phyloP scores from a whole-genome alignment of 2,888 invertebrate species.

The Phortica magna region DNA sequence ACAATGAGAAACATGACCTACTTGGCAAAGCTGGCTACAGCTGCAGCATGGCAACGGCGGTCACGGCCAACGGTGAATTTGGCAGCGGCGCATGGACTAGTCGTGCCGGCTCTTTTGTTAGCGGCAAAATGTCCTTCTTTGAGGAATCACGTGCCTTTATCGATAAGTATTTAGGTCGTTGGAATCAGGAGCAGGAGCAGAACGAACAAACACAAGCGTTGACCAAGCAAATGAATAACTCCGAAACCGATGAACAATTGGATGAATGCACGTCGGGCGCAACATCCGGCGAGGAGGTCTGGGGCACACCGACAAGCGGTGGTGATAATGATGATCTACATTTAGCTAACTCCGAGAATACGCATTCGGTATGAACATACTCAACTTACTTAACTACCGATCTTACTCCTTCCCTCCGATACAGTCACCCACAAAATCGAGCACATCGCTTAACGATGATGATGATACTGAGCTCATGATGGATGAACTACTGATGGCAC shows the following conservation, averaged over 20 bases:
- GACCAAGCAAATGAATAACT: conserved; percentile 47
- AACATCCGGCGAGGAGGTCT: conserved; percentile 90
- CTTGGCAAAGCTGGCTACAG: conserved; percentile 42
- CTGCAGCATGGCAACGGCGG: conserved; percentile 21
- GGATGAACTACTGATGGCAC: conserved; percentile 88
- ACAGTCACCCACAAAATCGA: conserved; percentile 82
- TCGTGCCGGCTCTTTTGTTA: conserved; percentile 88
- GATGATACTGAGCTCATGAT: conserved; percentile 90
- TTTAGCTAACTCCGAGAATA: conserved; percentile 83
- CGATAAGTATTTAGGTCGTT: conserved; percentile 80
- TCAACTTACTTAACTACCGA: not conserved
- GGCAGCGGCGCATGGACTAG: conserved; percentile 83
- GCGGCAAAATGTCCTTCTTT: conserved; percentile 87
- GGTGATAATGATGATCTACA: conserved; percentile 88
- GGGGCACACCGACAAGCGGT: conserved; percentile 93
- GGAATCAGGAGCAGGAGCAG: conserved; percentile 76
- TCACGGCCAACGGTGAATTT: conserved; percentile 56
- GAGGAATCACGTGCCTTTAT: conserved; percentile 81
- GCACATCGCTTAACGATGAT: conserved; percentile 84
- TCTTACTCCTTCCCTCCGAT: conserved; percentile 39
- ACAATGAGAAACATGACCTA: conserved; percentile 44
- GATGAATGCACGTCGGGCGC: conserved; percentile 89
- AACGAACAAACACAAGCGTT: conserved; percentile 34
- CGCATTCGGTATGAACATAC: conserved; percentile 80
- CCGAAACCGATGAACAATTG: conserved; percentile 82